Evolutionary conservation across 1,140 invertebrate genomes (phyloP).

Genomic region (Nephotettix cincticeps): DNA sequence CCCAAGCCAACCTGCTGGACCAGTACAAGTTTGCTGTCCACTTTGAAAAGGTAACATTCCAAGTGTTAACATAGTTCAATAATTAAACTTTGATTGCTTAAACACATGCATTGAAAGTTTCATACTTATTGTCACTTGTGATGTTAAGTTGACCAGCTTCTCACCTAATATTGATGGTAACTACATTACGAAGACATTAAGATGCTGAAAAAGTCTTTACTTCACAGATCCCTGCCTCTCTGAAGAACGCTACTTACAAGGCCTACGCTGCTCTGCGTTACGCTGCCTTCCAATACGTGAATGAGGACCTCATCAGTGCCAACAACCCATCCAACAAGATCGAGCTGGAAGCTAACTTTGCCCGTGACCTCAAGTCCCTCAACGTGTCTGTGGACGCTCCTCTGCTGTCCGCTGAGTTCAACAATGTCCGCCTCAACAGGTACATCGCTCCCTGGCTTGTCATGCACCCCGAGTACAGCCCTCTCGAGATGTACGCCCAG

Average conservation of each 20-base stretch:
- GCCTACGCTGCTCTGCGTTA: slow-evolving; percentile 33
- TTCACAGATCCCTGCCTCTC: slow-evolving; percentile 26
- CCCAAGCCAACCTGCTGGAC: slow-evolving; percentile 52
- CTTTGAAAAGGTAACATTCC: slow-evolving; percentile 19
- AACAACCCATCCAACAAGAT: slow-evolving; percentile 49
- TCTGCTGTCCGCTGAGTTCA: slow-evolving; percentile 45
- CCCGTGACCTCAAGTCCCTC: slow-evolving; percentile 46
- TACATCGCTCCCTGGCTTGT: slow-evolving; percentile 44
- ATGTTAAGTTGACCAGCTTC: too few relatives aligned
- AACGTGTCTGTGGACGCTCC: slow-evolving; percentile 50
- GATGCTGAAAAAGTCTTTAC: too few relatives aligned
- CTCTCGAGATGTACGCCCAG: slow-evolving; percentile 47
- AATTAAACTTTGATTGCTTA: too few relatives aligned
- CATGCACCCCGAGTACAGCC: slow-evolving; percentile 48
- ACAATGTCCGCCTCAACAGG: slow-evolving; percentile 46
- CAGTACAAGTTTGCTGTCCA: slow-evolving; percentile 36
- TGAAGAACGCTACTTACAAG: slow-evolving; percentile 39
- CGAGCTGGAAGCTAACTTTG: slow-evolving; percentile 48
- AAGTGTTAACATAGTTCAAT: too few relatives aligned
- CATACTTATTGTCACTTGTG: too few relatives aligned
- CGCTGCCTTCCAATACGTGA: slow-evolving; percentile 30
- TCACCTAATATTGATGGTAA: background rate
- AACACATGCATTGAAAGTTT: too few relatives aligned
- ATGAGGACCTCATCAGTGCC: slow-evolving; percentile 37
- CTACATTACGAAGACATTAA: background rate